Percentiles rank a stretch among this genome's conserved stretches.
phyloP scores from a whole-genome alignment of 1,140 invertebrate species.

The Drosophila subobscura region DNA sequence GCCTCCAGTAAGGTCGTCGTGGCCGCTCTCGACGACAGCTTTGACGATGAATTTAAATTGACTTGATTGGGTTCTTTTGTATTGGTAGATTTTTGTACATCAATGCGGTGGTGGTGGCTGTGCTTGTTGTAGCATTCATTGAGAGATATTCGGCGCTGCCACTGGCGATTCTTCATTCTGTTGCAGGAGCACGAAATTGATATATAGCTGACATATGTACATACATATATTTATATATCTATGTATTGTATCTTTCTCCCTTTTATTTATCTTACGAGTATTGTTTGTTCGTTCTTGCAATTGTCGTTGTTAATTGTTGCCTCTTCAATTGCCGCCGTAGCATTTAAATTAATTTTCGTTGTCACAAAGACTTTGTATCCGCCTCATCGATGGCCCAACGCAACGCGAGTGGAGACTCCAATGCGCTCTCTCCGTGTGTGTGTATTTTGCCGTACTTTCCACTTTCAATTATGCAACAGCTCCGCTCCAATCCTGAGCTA shows the following conservation, averaged over 20 bases:
- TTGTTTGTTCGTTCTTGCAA: constrained; percentile 13
- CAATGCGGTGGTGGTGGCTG: constrained; percentile 44
- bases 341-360: constrained; percentile 68
- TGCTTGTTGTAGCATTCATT: constrained; percentile 67
- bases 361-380: constrained; percentile 61
- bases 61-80: constrained; percentile 79
- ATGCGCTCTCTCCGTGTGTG: constrained; percentile 30
- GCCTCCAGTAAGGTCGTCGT: constrained; percentile 59
- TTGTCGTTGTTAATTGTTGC: constrained; percentile 63
- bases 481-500: constrained; percentile 9
- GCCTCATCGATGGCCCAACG: constrained; percentile 19
- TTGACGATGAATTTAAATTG: constrained; percentile 80
- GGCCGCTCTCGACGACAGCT: constrained; percentile 35
- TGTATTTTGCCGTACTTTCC: too few relatives aligned
- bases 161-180: constrained; percentile 65
- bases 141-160: constrained; percentile 60
- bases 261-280: constrained; percentile 17
- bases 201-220: too few relatives aligned
- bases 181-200: constrained; percentile 32
- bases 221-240: background rate
- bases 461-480: constrained; percentile 53
- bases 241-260: constrained; percentile 14
- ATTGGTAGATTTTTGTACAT: constrained; percentile 81
- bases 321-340: constrained; percentile 63
- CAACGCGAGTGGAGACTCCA: constrained; percentile 23